Evolutionary conservation across 2,797 vertebrate genomes (phyloP).

Genomic region (Cottoperca gobio): DNA sequence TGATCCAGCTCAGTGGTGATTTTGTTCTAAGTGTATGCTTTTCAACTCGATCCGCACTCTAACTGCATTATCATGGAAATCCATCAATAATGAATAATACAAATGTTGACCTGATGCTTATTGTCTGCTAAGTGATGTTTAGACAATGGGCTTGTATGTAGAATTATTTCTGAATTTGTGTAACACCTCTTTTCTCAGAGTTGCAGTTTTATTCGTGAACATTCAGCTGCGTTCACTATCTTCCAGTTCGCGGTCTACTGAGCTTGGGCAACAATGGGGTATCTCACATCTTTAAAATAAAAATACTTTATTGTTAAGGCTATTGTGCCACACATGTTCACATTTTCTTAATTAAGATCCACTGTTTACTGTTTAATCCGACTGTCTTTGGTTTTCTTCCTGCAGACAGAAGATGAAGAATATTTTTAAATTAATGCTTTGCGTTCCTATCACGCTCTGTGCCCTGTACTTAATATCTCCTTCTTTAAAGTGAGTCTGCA

Average conservation of each 20-base stretch:
- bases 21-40: not conserved
- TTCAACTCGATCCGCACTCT: not conserved
- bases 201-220: not conserved
- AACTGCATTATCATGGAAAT: not conserved
- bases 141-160: not conserved
- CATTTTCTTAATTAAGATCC: not conserved
- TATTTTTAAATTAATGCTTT: constrained; percentile 19
- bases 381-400: not conserved
- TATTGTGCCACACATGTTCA: not conserved
- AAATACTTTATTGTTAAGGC: rapidly evolving
- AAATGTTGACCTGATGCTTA: not conserved
- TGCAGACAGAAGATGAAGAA: constrained; percentile 46
- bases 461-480: constrained; percentile 21
- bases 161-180: not conserved
- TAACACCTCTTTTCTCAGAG: not conserved
- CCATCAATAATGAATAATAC: not conserved
- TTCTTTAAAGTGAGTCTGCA: constrained; percentile 44
- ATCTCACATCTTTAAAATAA: not conserved
- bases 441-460: constrained; percentile 12
- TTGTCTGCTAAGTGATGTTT: not conserved
- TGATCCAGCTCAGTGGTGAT: not conserved
- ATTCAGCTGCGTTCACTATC: not conserved
- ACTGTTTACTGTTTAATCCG: not conserved
- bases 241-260: not conserved
- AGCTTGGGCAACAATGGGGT: constrained; percentile 42